These are phyloP conservation scores for Papilio helenus DNA, from an alignment of 1,140 invertebrate species.

Conservation along the genomic window DNA sequence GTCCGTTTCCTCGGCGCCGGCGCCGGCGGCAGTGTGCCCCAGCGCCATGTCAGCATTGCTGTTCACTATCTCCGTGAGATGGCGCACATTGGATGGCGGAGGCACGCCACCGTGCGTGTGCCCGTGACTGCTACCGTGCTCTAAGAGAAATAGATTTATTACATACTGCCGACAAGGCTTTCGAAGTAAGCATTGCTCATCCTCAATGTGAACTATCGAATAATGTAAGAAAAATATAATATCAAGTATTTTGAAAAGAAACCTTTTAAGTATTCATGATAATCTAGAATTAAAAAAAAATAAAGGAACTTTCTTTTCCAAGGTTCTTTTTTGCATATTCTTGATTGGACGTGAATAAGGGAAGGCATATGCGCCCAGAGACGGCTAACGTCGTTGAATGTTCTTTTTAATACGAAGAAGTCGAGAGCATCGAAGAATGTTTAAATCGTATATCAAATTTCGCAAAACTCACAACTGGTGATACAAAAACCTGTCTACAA, in stretches of 20 bases:
- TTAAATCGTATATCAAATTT: slow-evolving; percentile 32
- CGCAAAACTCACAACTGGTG: not conserved
- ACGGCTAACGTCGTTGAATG: not conserved
- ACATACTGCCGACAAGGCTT: not conserved
- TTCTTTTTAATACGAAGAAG: slow-evolving; percentile 19
- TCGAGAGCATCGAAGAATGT: slow-evolving; percentile 12
- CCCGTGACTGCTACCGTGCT: slow-evolving; percentile 89
- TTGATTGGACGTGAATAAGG: not conserved
- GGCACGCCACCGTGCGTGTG: slow-evolving; percentile 89
- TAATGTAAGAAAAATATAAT: not conserved
- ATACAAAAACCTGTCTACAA: slow-evolving; percentile 18
- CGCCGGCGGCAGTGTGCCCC: slow-evolving; percentile 84
- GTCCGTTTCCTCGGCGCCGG: slow-evolving; percentile 92
- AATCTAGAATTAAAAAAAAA: no score
- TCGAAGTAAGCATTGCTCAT: not conserved
- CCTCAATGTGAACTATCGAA: not conserved
- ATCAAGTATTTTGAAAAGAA: not conserved
- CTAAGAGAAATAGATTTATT: slow-evolving; percentile 77
- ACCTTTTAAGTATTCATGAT: no score
- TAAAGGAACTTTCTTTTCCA: not conserved
- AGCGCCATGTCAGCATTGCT: slow-evolving; percentile 78
- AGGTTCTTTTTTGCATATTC: not conserved
- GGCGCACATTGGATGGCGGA: slow-evolving; percentile 70
- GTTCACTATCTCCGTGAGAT: slow-evolving; percentile 74
- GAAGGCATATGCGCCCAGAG: not conserved